These are phyloP conservation scores for Drosophila bocqueti DNA, from an alignment of 1,140 invertebrate species.

Conservation along the genomic window DNA sequence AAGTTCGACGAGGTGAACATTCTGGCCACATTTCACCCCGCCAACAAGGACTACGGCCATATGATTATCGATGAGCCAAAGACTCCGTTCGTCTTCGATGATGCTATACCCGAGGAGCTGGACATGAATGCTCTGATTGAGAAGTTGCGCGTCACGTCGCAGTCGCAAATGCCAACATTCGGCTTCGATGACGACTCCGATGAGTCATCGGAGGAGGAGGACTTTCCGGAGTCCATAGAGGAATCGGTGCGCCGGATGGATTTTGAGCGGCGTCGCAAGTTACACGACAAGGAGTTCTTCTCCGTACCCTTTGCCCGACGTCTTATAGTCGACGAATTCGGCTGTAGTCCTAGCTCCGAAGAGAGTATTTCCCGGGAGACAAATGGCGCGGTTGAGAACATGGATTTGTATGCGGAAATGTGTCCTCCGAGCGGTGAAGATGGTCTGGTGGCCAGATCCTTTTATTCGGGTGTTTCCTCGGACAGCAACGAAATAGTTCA, in stretches of 20 bases:
- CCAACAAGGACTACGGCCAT: slow-evolving; percentile 95
- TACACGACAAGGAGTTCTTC: slow-evolving; percentile 63
- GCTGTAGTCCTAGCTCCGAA: slow-evolving; percentile 15
- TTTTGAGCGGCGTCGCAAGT: slow-evolving; percentile 63
- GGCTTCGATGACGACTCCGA: slow-evolving; percentile 68
- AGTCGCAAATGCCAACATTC: slow-evolving; percentile 56
- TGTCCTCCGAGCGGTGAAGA: no score
- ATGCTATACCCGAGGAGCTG: slow-evolving; percentile 88
- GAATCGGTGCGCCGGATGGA: slow-evolving; percentile 59
- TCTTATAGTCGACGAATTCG: slow-evolving; percentile 60
- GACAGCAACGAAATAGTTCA: not conserved
- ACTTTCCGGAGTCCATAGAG: slow-evolving; percentile 63
- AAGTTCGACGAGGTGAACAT: slow-evolving; percentile 74
- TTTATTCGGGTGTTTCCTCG: no score
- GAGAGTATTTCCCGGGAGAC: not conserved
- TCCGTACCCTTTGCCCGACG: slow-evolving; percentile 60
- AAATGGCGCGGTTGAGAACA: no score
- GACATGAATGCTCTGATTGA: slow-evolving; percentile 91
- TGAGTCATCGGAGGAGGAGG: slow-evolving; percentile 65
- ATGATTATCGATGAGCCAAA: slow-evolving; percentile 99
- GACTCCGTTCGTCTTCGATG: slow-evolving; percentile 93
- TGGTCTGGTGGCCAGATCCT: not conserved
- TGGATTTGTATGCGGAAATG: not conserved
- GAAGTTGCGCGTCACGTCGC: slow-evolving; percentile 84
- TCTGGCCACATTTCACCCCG: slow-evolving; percentile 67